phyloP scores from a whole-genome alignment of 2,797 vertebrate genomes.

The Smutsia temminckii region DNA sequence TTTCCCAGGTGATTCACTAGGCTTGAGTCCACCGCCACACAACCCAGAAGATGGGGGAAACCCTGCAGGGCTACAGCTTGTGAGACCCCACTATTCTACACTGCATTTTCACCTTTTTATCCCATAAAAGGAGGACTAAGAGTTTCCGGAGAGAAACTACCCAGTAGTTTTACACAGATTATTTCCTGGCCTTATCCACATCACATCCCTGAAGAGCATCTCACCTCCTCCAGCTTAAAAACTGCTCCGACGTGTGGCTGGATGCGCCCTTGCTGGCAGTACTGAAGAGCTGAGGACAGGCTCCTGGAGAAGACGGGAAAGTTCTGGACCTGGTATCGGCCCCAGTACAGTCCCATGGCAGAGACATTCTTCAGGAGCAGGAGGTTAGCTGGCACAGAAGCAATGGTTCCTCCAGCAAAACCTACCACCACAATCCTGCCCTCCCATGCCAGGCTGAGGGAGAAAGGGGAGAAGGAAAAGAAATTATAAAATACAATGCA shows the following conservation, averaged over 20 bases:
- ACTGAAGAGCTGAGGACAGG: constrained; percentile 59
- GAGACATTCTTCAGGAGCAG: constrained; percentile 78
- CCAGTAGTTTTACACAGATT: neutral
- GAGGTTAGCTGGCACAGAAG: constrained; percentile 62
- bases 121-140: neutral
- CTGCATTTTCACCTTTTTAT: neutral
- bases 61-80: neutral
- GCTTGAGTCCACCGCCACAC: neutral
- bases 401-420: constrained; percentile 73
- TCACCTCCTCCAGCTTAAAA: constrained; percentile 75
- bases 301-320: constrained; percentile 59
- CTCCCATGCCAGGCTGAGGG: constrained; percentile 69
- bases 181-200: neutral
- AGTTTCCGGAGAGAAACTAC: neutral
- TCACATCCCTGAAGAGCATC: neutral
- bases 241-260: constrained; percentile 9
- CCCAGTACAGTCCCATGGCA: constrained; percentile 51
- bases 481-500: neutral
- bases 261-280: constrained; percentile 69
- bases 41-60: neutral
- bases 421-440: constrained; percentile 75
- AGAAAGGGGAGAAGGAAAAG: neutral
- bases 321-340: constrained; percentile 29
- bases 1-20: neutral
- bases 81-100: neutral